Conservation (phyloP, 2,888 invertebrate genomes). For the Portevinia maculata region DNA sequence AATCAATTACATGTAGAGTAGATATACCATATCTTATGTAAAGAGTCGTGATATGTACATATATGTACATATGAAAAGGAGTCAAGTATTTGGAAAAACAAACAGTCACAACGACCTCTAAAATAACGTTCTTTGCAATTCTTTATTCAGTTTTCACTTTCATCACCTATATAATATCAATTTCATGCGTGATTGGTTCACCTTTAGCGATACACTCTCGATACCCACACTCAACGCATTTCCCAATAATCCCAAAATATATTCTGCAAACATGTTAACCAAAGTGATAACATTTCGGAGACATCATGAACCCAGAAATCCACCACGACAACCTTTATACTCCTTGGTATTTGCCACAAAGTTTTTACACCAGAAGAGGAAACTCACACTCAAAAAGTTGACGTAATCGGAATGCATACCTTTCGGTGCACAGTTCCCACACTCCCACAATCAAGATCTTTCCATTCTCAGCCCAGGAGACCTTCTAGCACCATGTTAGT, state of each 20-base stretch:
- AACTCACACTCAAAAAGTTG: conserved; percentile 37
- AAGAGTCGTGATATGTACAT: too few relatives aligned
- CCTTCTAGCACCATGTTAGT: conserved; percentile 47
- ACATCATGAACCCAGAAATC: conserved; percentile 8
- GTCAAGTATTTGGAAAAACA: too few relatives aligned
- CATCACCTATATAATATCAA: too few relatives aligned
- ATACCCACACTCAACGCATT: conserved; percentile 3
- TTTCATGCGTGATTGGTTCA: not conserved
- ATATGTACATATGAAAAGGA: too few relatives aligned
- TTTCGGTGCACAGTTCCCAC: conserved; percentile 55
- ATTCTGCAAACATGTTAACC: not conserved
- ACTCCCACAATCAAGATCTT: conserved; percentile 45
- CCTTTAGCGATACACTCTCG: conserved; percentile 4
- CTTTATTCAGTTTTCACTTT: too few relatives aligned
- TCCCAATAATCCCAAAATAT: not conserved
- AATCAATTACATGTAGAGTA: too few relatives aligned
- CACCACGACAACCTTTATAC: conserved; percentile 29
- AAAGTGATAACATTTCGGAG: conserved; percentile 15
- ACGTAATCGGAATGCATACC: conserved; percentile 38
- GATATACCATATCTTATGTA: too few relatives aligned
- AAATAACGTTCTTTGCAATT: too few relatives aligned
- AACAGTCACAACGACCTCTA: too few relatives aligned
- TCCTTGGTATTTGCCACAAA: conserved; percentile 29
- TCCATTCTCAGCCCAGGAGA: conserved; percentile 48
- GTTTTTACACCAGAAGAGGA: conserved; percentile 60